Percentiles rank a stretch among this genome's conserved stretches.
Evolutionary conservation across 2,888 invertebrate genomes (phyloP).

Genomic region (Pilophorus perplexus): DNA sequence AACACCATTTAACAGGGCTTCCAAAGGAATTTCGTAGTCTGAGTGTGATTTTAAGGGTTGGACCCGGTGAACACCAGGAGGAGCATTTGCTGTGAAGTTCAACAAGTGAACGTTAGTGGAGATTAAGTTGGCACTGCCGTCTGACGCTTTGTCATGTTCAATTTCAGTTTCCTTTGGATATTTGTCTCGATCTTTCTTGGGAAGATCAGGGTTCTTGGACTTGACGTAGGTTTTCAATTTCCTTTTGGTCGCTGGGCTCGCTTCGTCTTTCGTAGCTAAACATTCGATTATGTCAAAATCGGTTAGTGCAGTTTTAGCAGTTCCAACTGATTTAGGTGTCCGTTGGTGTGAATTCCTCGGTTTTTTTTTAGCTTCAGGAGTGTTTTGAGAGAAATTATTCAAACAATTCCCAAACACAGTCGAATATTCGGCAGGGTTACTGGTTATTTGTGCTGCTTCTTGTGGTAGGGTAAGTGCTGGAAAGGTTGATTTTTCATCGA

Average conservation of each 20-base stretch:
- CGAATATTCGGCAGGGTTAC: no score
- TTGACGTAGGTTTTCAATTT: slow-evolving; percentile 37
- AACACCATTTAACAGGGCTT: background rate
- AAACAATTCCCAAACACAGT: no score
- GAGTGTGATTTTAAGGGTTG: slow-evolving; percentile 5
- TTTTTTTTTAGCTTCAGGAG: no score
- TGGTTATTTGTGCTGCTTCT: no score
- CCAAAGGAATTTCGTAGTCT: background rate
- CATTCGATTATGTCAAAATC: no score
- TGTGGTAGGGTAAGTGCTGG: no score
- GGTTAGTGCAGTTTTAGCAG: background rate
- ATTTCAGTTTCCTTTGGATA: background rate
- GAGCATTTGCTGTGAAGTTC: slow-evolving; percentile 4
- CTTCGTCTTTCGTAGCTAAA: no score
- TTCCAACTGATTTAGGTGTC: no score
- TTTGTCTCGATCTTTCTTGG: background rate
- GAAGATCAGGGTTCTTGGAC: slow-evolving; percentile 22
- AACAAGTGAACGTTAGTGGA: background rate
- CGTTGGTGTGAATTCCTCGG: no score
- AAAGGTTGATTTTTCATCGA: no score
- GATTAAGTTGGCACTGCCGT: background rate
- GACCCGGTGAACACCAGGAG: slow-evolving; percentile 9
- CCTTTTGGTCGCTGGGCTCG: background rate
- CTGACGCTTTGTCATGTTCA: background rate
- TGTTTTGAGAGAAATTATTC: no score